phyloP scores from a whole-genome alignment of 2,113 vertebrate species.

The Capra hircus region DNA sequence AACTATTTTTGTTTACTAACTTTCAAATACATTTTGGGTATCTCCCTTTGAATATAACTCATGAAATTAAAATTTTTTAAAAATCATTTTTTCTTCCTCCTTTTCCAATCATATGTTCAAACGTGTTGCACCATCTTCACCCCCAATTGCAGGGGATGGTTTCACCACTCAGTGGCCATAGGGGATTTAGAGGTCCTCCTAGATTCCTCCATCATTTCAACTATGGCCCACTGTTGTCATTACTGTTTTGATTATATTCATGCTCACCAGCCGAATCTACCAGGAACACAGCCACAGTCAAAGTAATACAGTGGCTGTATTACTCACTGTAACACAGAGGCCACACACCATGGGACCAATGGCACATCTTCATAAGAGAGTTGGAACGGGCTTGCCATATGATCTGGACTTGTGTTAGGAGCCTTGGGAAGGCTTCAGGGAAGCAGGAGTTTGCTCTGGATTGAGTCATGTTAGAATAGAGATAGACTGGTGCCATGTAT shows the following conservation, averaged over 20 bases:
- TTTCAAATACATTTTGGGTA: neutral
- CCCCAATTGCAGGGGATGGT: rapidly evolving
- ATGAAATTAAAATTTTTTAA: neutral
- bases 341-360: rapidly evolving
- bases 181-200: neutral
- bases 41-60: neutral
- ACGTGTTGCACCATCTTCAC: neutral
- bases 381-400: neutral
- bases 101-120: neutral
- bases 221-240: neutral
- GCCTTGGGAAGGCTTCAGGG: neutral
- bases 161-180: rapidly evolving
- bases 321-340: neutral
- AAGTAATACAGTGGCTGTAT: neutral
- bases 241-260: neutral
- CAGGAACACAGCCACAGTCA: neutral
- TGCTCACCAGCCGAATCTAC: rapidly evolving
- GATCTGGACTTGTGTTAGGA: neutral
- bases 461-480: neutral
- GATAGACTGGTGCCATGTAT: neutral
- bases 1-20: neutral
- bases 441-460: neutral
- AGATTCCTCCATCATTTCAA: neutral
- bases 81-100: neutral
- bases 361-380: rapidly evolving